Conservation (phyloP, 2,797 vertebrate species). For the Girardinus metallicus region DNA sequence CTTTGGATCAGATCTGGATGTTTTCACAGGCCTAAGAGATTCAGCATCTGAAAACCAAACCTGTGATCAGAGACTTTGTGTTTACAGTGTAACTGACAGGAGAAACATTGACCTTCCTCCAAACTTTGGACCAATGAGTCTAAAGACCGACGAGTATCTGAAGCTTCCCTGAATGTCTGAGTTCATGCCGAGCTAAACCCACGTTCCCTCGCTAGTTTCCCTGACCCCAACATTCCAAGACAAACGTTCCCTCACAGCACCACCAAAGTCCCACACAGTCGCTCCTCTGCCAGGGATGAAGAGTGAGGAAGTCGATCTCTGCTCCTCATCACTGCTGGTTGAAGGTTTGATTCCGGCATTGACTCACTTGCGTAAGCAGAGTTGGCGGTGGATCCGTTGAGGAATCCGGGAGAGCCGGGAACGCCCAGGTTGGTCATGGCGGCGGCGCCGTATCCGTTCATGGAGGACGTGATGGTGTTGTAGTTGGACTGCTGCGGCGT, state of each 20-base stretch:
- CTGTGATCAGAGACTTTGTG: not conserved
- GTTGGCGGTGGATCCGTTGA: conserved; percentile 92
- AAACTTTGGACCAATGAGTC: not conserved
- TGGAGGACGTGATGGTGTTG: conserved; percentile 87
- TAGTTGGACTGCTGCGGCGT: conserved; percentile 93
- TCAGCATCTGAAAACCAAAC: not conserved
- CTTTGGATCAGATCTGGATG: not conserved
- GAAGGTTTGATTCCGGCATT: not conserved
- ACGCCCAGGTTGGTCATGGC: conserved; percentile 91
- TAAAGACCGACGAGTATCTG: too few species aligned
- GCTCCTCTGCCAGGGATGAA: not conserved
- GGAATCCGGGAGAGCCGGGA: conserved; percentile 93
- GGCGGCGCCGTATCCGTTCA: conserved; percentile 87
- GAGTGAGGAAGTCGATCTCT: not conserved
- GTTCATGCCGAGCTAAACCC: too few species aligned
- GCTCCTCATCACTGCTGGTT: not conserved
- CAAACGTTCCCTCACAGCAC: not conserved
- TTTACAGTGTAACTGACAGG: not conserved
- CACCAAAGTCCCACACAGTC: not conserved
- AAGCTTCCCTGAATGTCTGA: too few species aligned
- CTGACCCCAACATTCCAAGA: not conserved
- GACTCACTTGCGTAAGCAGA: conserved; percentile 96
- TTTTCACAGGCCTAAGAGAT: not conserved
- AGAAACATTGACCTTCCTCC: not conserved
- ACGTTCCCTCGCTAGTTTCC: too few species aligned